These are phyloP conservation scores for Rhinolophus ferrumequinum DNA, from an alignment of 2,113 vertebrate species.

Conservation along the genomic window DNA sequence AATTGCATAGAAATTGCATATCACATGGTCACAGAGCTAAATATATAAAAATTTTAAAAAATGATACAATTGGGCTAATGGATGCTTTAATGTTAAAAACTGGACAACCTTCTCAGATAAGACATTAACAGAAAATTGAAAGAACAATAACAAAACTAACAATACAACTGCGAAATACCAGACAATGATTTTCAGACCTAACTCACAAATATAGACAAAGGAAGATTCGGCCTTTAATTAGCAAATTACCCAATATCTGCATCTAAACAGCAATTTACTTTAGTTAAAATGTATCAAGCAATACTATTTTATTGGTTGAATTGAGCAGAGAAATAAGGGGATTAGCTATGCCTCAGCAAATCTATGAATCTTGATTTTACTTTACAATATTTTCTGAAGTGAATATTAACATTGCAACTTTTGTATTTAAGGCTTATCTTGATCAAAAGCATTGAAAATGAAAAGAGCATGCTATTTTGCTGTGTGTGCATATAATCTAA, in stretches of 20 bases:
- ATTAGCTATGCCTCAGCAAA: background rate
- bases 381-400: background rate
- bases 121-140: background rate
- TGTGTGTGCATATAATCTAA: background rate
- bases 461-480: background rate
- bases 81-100: background rate
- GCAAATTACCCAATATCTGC: background rate
- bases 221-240: background rate
- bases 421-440: background rate
- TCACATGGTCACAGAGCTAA: conserved; percentile 53
- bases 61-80: conserved; percentile 29
- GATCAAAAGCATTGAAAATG: background rate
- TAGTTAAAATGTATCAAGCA: background rate
- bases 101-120: background rate
- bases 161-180: background rate
- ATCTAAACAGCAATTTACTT: conserved; percentile 5
- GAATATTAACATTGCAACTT: background rate
- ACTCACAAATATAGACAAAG: background rate
- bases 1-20: conserved; percentile 37
- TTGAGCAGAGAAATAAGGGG: background rate
- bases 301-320: background rate
- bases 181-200: background rate
- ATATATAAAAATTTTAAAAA: conserved; percentile 52
- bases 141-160: background rate
- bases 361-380: background rate